Percentiles rank a stretch among this genome's conserved stretches.
phyloP scores from a whole-genome alignment of 1,140 invertebrate genomes.

The Nomia melanderi region DNA sequence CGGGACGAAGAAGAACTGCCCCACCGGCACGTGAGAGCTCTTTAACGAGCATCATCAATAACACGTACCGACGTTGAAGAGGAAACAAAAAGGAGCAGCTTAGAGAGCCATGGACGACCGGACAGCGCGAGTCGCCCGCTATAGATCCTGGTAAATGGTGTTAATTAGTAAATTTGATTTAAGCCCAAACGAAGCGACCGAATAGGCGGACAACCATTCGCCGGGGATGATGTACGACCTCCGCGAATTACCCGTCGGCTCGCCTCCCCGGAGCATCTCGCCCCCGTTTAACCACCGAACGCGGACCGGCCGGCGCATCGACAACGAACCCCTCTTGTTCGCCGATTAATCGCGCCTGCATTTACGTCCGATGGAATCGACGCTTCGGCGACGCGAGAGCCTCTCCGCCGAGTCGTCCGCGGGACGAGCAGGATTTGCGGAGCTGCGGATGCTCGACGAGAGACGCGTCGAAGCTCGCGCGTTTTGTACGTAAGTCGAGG shows the following conservation, averaged over 20 bases:
- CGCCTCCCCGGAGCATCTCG: conserved; percentile 31
- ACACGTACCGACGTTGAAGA: conserved; percentile 67
- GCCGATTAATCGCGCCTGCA: conserved; percentile 6
- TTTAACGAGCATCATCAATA: conserved; percentile 72
- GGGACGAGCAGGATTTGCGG: too few species aligned
- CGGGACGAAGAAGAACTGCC: conserved; percentile 65
- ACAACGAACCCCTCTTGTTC: background rate
- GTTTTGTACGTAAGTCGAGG: too few species aligned
- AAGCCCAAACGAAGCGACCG: conserved; percentile 65
- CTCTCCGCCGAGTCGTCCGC: too few species aligned
- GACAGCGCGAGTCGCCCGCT: conserved; percentile 57
- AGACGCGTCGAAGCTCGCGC: too few species aligned
- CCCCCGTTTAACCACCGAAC: conserved; percentile 34
- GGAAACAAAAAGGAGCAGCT: conserved; percentile 59
- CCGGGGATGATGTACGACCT: conserved; percentile 62
- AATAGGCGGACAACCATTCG: conserved; percentile 63
- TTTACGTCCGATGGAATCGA: too few species aligned
- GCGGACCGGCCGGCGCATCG: background rate
- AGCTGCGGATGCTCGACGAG: too few species aligned
- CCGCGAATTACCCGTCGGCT: conserved; percentile 56
- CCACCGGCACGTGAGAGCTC: conserved; percentile 64
- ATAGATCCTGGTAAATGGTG: conserved; percentile 69
- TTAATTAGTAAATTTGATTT: conserved; percentile 73
- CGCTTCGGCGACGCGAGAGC: too few species aligned
- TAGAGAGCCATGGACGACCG: conserved; percentile 50